Base-by-base conservation (phyloP, 2,797 vertebrate genomes). In the Pelobates cultripes region DNA sequence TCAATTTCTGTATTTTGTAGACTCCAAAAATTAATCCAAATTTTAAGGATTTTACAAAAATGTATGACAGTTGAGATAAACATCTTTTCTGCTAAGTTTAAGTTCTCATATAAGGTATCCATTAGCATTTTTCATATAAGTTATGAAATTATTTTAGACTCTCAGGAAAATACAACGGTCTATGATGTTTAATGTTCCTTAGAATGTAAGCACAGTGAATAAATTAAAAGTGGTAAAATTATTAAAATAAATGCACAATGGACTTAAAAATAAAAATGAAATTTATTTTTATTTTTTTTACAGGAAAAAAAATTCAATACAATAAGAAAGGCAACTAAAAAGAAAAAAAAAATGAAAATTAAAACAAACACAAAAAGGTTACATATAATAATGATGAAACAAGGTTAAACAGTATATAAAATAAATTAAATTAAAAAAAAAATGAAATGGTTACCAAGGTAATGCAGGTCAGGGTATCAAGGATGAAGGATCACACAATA, bases 361-460 rank as follows among this genome's bases (percentile, higher is more conserved):
- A 28, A 28, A 28, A 28, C 28, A 28, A 90, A 68, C 91, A 61
- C 3, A 69, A 43, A 80, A 47, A 67, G 86, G 66, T 90, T 91
- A 93, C 89, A 92, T 86, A 92, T 91, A 91, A 90, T 92, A 87
- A 91, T 7, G 90, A 91, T 91, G 92, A 93, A 92, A 91, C 88
- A 92, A 92, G 88, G 92, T 93, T 93, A 93, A 91, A 93, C 90
- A 90, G 92, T 92, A 91, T 90, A 93, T 64, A 86, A 93, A 93
- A 93, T 89, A 95, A 91, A 94, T 13, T 53, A 95, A 95, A 96
- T 95, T 91, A 96, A 97, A 90, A 94, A 77, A 45, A 91, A 97
- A 97, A 97, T 99, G 97, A 98, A 97, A 98, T 99, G 97, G 96
- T 99, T 99, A 99, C 97, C 97, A 99, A 98, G 96, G 94, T 93